Conservation (phyloP, 53 echinoderm and acorn worm genomes). For the Echinarachnius parma region DNA sequence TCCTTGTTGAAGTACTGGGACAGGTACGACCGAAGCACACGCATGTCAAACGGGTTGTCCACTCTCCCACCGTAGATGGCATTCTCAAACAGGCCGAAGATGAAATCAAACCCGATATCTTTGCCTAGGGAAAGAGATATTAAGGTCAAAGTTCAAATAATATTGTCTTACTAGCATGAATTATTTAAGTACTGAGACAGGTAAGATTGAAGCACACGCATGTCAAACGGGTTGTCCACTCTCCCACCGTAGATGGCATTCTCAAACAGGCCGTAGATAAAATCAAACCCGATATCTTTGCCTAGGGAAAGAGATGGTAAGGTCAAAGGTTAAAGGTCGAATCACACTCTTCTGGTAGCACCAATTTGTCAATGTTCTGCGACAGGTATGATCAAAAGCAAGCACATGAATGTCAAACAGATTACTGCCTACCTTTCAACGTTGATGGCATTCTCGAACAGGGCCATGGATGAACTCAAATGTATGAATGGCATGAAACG, state of each 20-base stretch:
- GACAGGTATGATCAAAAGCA: too few relatives aligned
- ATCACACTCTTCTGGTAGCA: too few relatives aligned
- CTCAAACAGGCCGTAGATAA: constrained; percentile 96
- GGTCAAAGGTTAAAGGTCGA: not conserved
- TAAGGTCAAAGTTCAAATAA: too few relatives aligned
- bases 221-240: constrained; percentile 97
- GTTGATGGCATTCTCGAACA: too few relatives aligned
- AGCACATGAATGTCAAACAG: too few relatives aligned
- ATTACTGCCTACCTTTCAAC: too few relatives aligned
- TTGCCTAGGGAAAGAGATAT: constrained; percentile 73
- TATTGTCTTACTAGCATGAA: too few relatives aligned
- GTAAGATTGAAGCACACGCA: constrained; percentile 92
- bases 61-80: constrained; percentile 98
- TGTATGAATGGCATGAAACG: too few relatives aligned
- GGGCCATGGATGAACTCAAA: too few relatives aligned
- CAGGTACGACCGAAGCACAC: constrained; percentile 88
- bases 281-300: constrained; percentile 82
- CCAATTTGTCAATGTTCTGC: too few relatives aligned
- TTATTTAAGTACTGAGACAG: constrained; percentile 93
- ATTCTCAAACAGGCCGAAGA: constrained; percentile 95
- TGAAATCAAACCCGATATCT: constrained; percentile 82
- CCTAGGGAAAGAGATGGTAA: constrained; percentile 67
- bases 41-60: constrained; percentile 98
- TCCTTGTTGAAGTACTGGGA: constrained; percentile 96
- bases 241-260: constrained; percentile 98